A percentile compares a stretch with the other conserved stretches of the same genome.
Evolutionary conservation across 2,797 vertebrate genomes (phyloP).

Genomic region (Acrocephalus scirpaceus): DNA sequence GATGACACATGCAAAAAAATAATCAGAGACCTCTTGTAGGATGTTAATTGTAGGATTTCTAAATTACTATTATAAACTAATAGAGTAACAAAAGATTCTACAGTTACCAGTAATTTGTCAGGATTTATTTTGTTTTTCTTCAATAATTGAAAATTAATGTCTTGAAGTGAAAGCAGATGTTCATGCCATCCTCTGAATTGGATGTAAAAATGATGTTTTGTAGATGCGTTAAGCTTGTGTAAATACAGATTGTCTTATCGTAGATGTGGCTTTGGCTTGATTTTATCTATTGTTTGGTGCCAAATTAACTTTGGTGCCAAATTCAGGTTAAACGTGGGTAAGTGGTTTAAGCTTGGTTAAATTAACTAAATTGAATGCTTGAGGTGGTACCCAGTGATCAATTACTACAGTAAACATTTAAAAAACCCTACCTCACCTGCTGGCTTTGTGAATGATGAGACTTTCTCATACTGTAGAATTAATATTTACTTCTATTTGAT

Average conservation of each 20-base stretch:
- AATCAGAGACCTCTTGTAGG: constrained; percentile 58
- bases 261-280: constrained; percentile 43
- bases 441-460: not conserved
- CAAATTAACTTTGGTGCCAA: constrained; percentile 44
- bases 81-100: constrained; percentile 76
- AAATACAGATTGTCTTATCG: constrained; percentile 53
- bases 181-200: constrained; percentile 79
- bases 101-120: constrained; percentile 80
- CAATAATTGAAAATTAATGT: constrained; percentile 87
- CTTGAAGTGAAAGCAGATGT: constrained; percentile 85
- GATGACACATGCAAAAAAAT: constrained; percentile 48
- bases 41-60: constrained; percentile 71
- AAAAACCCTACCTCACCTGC: not conserved
- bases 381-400: not conserved
- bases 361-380: constrained; percentile 9
- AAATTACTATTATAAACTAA: constrained; percentile 75
- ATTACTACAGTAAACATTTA: not conserved
- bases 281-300: constrained; percentile 30
- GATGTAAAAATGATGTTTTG: constrained; percentile 75
- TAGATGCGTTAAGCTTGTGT: constrained; percentile 61
- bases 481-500: not conserved
- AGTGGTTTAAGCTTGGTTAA: constrained; percentile 24
- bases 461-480: not conserved
- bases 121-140: constrained; percentile 85
- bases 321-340: constrained; percentile 9